Percentiles rank a stretch among this genome's conserved stretches.
Evolutionary conservation across 2,888 invertebrate genomes (phyloP).

Genomic region (Chironomus riparius): DNA sequence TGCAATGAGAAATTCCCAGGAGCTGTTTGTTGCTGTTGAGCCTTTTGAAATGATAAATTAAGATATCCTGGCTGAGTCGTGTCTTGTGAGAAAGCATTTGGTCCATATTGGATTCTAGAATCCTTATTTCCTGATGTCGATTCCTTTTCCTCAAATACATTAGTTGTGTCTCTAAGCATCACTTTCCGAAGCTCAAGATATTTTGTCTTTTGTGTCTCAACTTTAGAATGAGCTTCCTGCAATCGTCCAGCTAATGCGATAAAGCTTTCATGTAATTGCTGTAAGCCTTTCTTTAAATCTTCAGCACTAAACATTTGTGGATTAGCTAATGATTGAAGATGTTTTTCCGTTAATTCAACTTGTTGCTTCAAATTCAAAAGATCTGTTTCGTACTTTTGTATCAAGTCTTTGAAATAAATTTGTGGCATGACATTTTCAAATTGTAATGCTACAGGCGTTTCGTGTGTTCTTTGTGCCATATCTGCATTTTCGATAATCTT

Average conservation of each 20-base stretch:
- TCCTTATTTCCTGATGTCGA: slow-evolving; percentile 28
- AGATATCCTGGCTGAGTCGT: not conserved
- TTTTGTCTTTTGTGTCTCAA: slow-evolving; percentile 70
- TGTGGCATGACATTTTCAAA: slow-evolving; percentile 65
- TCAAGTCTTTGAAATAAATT: slow-evolving; percentile 59
- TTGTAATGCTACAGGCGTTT: slow-evolving; percentile 64
- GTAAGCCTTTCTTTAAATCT: slow-evolving; percentile 69
- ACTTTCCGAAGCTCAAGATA: slow-evolving; percentile 73
- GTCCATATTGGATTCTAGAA: slow-evolving; percentile 1
- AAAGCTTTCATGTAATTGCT: slow-evolving; percentile 75
- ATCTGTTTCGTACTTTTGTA: slow-evolving; percentile 60
- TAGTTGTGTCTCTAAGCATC: slow-evolving; percentile 58
- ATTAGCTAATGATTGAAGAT: slow-evolving; percentile 56
- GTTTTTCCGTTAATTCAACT: slow-evolving; percentile 63
- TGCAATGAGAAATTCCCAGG: not conserved
- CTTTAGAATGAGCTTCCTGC: slow-evolving; percentile 65
- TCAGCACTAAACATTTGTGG: slow-evolving; percentile 58
- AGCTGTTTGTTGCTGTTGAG: not conserved
- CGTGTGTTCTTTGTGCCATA: slow-evolving; percentile 69
- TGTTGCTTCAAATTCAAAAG: slow-evolving; percentile 59
- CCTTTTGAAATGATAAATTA: not conserved
- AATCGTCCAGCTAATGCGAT: slow-evolving; percentile 80
- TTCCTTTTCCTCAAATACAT: slow-evolving; percentile 56
- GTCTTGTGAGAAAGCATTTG: slow-evolving; percentile 15
- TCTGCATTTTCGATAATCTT: slow-evolving; percentile 63